phyloP scores from a whole-genome alignment of 1,140 invertebrate species.

The Lineus longissimus region DNA sequence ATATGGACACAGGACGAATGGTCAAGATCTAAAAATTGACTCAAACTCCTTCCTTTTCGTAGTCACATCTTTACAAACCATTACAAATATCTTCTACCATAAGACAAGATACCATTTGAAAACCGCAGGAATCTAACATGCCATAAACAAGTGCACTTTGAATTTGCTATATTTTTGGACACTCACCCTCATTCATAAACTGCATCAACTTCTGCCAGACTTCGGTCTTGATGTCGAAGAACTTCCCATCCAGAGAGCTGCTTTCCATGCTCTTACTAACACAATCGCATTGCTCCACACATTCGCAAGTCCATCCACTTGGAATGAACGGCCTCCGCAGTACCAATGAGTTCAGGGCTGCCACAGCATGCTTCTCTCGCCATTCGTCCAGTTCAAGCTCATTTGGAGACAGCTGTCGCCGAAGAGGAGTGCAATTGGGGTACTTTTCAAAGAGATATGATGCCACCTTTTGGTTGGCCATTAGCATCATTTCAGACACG shows the following conservation, averaged over 20 bases:
- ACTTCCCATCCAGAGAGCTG: conserved; percentile 6
- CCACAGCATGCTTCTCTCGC: conserved; percentile 8
- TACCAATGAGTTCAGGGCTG: conserved; percentile 9
- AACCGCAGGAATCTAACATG: too few species aligned
- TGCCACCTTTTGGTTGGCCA: conserved; percentile 27
- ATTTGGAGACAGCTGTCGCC: conserved; percentile 24
- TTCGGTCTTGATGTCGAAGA: neutral
- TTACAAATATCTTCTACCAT: too few species aligned
- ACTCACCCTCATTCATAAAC: too few species aligned
- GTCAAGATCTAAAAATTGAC: too few species aligned
- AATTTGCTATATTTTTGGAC: too few species aligned
- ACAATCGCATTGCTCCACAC: conserved; percentile 4
- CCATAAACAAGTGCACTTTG: too few species aligned
- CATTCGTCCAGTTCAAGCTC: conserved; percentile 21
- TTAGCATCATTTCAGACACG: conserved; percentile 38
- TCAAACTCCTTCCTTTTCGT: too few species aligned
- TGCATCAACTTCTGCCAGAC: neutral
- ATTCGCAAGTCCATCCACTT: conserved; percentile 18
- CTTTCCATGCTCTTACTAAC: neutral
- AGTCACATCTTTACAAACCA: too few species aligned
- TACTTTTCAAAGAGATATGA: conserved; percentile 14
- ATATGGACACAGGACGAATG: too few species aligned
- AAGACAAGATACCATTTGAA: too few species aligned
- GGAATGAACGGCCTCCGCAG: conserved; percentile 19
- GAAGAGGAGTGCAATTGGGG: conserved; percentile 12